Evolutionary conservation across 2,797 vertebrate genomes (phyloP), one percentile per base, ranked within the genome.

Genomic region (Clarias fuscus): DNA sequence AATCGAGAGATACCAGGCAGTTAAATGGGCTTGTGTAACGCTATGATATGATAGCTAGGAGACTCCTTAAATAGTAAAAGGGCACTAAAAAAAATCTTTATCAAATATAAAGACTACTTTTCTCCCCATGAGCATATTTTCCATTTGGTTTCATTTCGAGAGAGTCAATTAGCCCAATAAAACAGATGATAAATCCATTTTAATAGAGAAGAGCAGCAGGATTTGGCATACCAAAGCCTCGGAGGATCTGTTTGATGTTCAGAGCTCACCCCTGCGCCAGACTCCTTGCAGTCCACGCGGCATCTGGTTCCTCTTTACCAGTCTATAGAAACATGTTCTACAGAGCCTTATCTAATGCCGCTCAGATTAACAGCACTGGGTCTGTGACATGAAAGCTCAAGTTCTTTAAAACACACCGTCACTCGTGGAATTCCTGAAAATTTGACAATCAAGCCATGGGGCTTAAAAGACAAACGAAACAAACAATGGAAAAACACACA

Each of bases 231-330:
- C 85, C 88, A 88, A 78, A 88, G 84, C 56, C 68, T 78, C 48
- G 64, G 73, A 89, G 73, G 70, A 87, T 84, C 65, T 64, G 86
- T 89, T 86, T 89, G 88, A 89, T 87, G 89, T 85, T 88, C 62
- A 14, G 82, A 72, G 84, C 86, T 86, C 87, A 81, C 70, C 84
- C 61, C 84, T 64, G 20, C 30, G 77, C 83, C 86, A 79, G 84
- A 88, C 79, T 88, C 85, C 81, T 88, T 76, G 37, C 72, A 87
- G 88, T 87, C 83, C 85, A 88, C 27, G 84, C 80, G 62, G 88
- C 90, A 89, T 90, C 88, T 90, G 90, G 89, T 89, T 91, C 83
- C 84, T 83, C 84, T 90, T 91, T 84, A 43, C 83, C 86, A 67
- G 73, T 86, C 84, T 88, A 88, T 84, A 89, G 84, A 90, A 89